Percentiles rank a stretch among this genome's conserved stretches.
Evolutionary conservation across 2,113 vertebrate genomes (phyloP).

Genomic region (Terrapene triunguis): DNA sequence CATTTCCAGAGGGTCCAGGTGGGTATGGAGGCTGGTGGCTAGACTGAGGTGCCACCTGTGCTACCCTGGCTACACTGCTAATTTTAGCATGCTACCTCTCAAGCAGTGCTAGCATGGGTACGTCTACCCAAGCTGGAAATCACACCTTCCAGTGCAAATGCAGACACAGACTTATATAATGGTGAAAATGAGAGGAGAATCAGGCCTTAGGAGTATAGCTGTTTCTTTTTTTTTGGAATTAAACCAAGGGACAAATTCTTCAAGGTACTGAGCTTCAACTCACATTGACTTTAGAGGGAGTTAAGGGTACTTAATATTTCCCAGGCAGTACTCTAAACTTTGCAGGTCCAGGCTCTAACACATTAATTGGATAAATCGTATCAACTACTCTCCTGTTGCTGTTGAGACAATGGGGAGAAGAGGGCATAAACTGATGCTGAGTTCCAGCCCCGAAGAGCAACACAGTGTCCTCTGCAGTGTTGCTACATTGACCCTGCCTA

Average conservation of each 20-base stretch:
- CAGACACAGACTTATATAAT: not conserved
- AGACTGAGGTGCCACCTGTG: not conserved
- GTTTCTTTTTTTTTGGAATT: not conserved
- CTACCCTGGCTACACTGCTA: not conserved
- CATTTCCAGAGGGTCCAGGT: not conserved
- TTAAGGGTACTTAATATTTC: not conserved
- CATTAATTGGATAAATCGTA: not conserved
- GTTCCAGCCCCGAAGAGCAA: not conserved
- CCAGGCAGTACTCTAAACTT: not conserved
- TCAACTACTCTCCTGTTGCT: too few relatives aligned
- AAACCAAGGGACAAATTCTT: not conserved
- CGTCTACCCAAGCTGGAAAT: not conserved
- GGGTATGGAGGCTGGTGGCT: not conserved
- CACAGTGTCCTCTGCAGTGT: not conserved
- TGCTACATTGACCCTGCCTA: accelerated
- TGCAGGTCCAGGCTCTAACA: not conserved
- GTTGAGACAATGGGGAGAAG: too few relatives aligned
- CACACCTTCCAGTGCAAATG: not conserved
- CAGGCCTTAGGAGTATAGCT: not conserved
- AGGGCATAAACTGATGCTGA: too few relatives aligned
- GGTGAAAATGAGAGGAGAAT: not conserved
- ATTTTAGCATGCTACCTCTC: not conserved
- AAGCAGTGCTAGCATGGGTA: not conserved
- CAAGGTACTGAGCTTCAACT: not conserved
- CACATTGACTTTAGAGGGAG: not conserved